Conservation (phyloP, 2,888 invertebrate genomes). For the Bombylius discolor region DNA sequence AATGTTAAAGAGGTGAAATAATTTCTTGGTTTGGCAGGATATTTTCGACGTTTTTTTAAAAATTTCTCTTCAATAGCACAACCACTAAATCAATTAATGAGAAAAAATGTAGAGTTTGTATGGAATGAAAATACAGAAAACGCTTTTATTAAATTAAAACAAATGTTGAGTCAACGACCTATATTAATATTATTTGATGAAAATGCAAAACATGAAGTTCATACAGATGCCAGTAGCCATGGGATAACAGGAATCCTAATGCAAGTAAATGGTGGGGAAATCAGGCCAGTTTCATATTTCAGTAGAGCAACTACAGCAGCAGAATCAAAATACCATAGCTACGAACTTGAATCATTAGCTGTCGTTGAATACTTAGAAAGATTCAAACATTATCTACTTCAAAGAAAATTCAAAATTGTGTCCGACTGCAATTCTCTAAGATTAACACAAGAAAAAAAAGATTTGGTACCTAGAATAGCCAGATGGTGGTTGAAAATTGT, state of each 20-base stretch:
- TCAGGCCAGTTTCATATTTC: no score
- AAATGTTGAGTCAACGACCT: neutral
- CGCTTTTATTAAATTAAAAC: neutral
- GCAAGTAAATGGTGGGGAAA: conserved; percentile 12
- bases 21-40: neutral
- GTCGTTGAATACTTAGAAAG: no score
- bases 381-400: no score
- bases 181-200: neutral
- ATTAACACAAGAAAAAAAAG: no score
- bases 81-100: neutral
- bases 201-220: neutral
- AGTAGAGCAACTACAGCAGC: no score
- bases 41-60: neutral
- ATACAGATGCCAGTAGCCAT: neutral
- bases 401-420: no score
- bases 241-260: neutral
- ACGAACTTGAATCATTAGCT: no score
- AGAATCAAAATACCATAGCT: no score
- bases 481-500: neutral
- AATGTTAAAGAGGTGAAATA: neutral
- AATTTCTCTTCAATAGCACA: neutral
- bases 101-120: neutral
- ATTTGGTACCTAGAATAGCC: no score
- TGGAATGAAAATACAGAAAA: neutral
- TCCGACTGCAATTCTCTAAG: no score